Conservation (phyloP, 2,888 invertebrate genomes). For the Drosophila formosana region DNA sequence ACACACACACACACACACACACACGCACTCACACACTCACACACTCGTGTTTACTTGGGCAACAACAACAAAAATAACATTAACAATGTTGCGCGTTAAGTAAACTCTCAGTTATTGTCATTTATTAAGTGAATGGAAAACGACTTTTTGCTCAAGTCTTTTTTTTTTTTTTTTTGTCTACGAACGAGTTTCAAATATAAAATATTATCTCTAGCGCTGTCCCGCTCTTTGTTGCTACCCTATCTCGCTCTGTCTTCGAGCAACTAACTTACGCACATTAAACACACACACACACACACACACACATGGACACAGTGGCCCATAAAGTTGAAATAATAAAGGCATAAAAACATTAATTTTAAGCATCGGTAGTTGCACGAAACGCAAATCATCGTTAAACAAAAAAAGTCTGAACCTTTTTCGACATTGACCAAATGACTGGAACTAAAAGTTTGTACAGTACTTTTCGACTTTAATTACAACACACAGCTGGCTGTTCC, state of each 20-base stretch:
- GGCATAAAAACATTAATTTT: constrained; percentile 32
- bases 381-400: constrained; percentile 42
- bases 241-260: constrained; percentile 10
- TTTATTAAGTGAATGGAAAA: constrained; percentile 72
- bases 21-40: constrained; percentile 27
- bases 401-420: constrained; percentile 5
- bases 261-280: constrained; percentile 56
- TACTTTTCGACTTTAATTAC: constrained; percentile 9
- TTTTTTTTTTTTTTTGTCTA: constrained; percentile 16
- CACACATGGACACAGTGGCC: constrained; percentile 8
- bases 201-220: constrained; percentile 33
- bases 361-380: constrained; percentile 32
- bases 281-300: constrained; percentile 29
- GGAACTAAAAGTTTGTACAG: background rate
- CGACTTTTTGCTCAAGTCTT: constrained; percentile 53
- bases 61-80: constrained; percentile 27
- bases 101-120: constrained; percentile 69
- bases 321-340: constrained; percentile 35
- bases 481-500: constrained; percentile 9
- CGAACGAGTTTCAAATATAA: constrained; percentile 52
- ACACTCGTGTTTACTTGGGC: constrained; percentile 47
- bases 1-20: constrained; percentile 15
- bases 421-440: constrained; percentile 10
- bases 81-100: constrained; percentile 46
- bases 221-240: background rate